phyloP scores from a whole-genome alignment of 2,797 vertebrate genomes.

The Jordanella pulchra region DNA sequence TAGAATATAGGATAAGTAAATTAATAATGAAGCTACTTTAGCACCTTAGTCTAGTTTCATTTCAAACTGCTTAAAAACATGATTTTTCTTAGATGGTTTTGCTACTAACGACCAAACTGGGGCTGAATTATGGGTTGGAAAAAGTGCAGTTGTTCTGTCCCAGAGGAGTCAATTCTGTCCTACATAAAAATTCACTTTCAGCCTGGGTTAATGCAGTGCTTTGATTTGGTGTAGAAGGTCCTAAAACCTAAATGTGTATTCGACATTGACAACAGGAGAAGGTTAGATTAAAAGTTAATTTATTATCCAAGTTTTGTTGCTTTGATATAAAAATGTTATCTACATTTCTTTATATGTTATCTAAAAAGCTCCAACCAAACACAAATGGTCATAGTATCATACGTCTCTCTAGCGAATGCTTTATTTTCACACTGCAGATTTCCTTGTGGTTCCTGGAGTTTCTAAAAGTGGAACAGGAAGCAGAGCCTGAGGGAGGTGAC shows the following conservation, averaged over 20 bases:
- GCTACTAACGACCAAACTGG: neutral
- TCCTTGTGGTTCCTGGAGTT: neutral
- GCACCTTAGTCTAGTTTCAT: too few species aligned
- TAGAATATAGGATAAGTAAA: too few species aligned
- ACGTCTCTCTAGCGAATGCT: neutral
- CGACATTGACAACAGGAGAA: slow-evolving; percentile 45
- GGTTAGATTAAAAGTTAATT: slow-evolving; percentile 15
- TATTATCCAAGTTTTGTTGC: neutral
- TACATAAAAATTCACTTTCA: neutral
- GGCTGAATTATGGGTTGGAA: neutral
- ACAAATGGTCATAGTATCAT: neutral
- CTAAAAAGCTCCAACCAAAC: neutral
- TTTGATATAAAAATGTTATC: neutral
- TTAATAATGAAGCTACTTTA: too few species aligned
- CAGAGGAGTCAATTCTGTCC: too few species aligned
- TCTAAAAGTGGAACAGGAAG: slow-evolving; percentile 6
- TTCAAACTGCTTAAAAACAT: neutral
- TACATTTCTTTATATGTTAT: neutral
- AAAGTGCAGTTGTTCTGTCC: neutral
- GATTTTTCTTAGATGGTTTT: neutral
- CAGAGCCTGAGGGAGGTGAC: neutral
- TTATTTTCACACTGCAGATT: neutral
- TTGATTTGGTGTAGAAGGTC: neutral
- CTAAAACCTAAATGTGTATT: neutral
- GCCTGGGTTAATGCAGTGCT: neutral